A percentile compares a stretch with the other conserved stretches of the same genome.
These are phyloP conservation scores for Sinohyriopsis cumingii DNA, from an alignment of 2,888 invertebrate genomes.

Conservation along the genomic window DNA sequence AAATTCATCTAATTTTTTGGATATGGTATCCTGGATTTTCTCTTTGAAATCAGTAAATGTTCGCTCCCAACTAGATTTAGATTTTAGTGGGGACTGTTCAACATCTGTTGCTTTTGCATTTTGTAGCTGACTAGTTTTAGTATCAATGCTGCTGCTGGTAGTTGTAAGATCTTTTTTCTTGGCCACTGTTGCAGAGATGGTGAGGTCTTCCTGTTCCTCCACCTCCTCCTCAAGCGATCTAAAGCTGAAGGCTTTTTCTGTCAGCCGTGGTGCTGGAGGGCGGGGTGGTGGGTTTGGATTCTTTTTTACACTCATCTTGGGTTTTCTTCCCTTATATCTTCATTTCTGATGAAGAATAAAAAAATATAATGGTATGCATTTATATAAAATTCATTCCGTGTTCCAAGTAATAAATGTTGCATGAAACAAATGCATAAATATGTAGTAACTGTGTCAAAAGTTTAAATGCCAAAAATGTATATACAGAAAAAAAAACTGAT, in stretches of 20 bases:
- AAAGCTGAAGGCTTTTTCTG: constrained; percentile 45
- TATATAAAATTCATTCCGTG: too few species aligned
- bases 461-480: too few species aligned
- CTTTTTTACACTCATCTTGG: constrained; percentile 10
- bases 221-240: constrained; percentile 59
- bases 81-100: too few species aligned
- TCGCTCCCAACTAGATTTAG: constrained; percentile 18
- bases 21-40: constrained; percentile 46
- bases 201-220: constrained; percentile 59
- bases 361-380: too few species aligned
- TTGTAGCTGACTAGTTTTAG: too few species aligned
- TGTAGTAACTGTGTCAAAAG: too few species aligned
- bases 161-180: not conserved
- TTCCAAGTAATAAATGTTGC: too few species aligned
- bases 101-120: too few species aligned
- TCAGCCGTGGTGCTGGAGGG: constrained; percentile 17
- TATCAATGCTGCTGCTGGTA: too few species aligned
- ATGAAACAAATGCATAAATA: too few species aligned
- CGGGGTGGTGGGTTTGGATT: constrained; percentile 23
- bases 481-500: too few species aligned
- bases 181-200: constrained; percentile 35
- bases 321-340: not conserved
- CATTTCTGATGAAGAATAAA: not conserved
- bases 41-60: constrained; percentile 44
- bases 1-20: constrained; percentile 56